These are phyloP conservation scores for Leucoraja erinaceus DNA, from an alignment of 2,113 vertebrate genomes.

Conservation along the genomic window DNA sequence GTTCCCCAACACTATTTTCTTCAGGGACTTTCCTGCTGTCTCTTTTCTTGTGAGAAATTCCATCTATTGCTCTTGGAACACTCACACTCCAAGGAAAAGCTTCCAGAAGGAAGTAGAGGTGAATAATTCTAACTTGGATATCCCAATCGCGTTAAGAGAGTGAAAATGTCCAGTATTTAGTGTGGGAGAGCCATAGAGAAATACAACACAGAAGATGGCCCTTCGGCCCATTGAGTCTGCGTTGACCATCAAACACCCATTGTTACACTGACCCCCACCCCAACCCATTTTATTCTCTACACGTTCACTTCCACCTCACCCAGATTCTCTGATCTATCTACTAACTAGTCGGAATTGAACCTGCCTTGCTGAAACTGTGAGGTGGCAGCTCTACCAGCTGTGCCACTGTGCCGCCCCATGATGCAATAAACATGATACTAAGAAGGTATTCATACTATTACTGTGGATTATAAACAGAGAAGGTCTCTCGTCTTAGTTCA, in stretches of 20 bases:
- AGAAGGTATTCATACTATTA: background rate
- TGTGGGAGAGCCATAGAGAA: background rate
- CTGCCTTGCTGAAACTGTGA: no score
- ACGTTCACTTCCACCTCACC: no score
- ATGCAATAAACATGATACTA: background rate
- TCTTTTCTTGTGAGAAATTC: background rate
- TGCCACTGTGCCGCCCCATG: no score
- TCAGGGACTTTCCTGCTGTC: background rate
- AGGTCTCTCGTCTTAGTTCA: background rate
- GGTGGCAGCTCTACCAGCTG: no score
- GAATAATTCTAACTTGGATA: background rate
- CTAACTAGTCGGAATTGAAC: no score
- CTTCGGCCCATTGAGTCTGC: no score
- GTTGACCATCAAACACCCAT: no score
- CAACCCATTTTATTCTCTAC: no score
- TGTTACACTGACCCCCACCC: no score
- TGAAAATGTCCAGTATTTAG: background rate
- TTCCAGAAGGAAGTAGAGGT: background rate
- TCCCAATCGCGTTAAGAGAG: background rate
- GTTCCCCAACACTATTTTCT: background rate
- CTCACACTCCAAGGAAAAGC: background rate
- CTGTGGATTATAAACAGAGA: background rate
- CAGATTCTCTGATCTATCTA: no score
- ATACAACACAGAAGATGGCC: no score
- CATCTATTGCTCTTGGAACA: background rate